Base-by-base conservation (phyloP, 1,140 invertebrate species). In the Bombus soroeensis region DNA sequence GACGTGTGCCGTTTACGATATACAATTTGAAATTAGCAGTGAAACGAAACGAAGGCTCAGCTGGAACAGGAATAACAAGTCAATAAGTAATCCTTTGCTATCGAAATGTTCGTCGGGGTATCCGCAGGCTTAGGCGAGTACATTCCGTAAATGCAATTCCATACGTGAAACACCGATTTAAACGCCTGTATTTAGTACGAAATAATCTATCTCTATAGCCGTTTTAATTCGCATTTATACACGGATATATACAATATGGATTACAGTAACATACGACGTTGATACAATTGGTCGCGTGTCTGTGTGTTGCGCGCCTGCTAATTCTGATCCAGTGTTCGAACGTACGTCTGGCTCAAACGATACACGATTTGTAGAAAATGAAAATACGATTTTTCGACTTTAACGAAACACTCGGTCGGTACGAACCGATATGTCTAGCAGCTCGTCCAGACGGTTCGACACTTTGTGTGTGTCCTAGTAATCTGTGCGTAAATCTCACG, bases 151-250 rank as follows among this genome's bases (percentile, higher is more conserved):
- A 62, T 62, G 75, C 75, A 77, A 77, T 77, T 77, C 53, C 75
- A 39, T 57, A 62, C 37, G 75, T 77, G 28, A 62, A 77, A 77
- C 75, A 77, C 37, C 37, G 57, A 77, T 77, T 62, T 47, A 47
- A 47, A 62, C 75, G 37, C 32, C 57, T 77, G 37, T 62, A 77
- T 77, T 62, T 77, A 62, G 75, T 77, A 77, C 28, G 75, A 77
- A 77, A 62, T 77, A 77, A 77, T 62, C 75, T 77, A 77, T 39
- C 75, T 59, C 57, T 62, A 77, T 77, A 77, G 57, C 62, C 37
- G 53, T 77, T 77, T 77, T 77, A 37, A 77, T 77, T 77, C 75
- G 75, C 75, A 57, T 77, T 77, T 77, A 62, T 77, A 77, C 75
- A 77, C 47, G 62, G 28, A 77, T 77, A 77, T 77, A 62, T 77